Evolutionary conservation across 1,140 invertebrate genomes (phyloP).

Genomic region (Cydia splendana): DNA sequence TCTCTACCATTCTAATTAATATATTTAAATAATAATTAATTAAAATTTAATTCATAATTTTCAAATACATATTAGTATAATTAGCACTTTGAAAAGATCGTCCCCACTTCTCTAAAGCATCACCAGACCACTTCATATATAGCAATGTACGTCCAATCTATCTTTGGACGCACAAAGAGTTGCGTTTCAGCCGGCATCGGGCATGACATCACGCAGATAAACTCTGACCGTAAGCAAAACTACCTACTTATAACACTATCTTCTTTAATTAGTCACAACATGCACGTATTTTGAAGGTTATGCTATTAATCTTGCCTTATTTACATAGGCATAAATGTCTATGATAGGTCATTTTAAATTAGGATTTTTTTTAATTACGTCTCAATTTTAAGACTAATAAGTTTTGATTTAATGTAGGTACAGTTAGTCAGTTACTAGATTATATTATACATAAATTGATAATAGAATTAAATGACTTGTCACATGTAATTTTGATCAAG

Average conservation of each 20-base stretch:
- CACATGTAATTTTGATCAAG: too few relatives aligned
- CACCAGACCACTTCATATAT: constrained; percentile 9
- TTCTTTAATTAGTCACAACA: constrained; percentile 1
- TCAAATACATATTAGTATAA: background rate
- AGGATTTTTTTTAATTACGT: too few relatives aligned
- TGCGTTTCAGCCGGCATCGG: constrained; percentile 1
- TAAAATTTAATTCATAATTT: too few relatives aligned
- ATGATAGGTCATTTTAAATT: too few relatives aligned
- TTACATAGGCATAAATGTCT: background rate
- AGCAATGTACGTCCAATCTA: constrained; percentile 17
- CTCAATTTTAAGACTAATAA: too few relatives aligned
- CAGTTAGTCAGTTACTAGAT: too few relatives aligned
- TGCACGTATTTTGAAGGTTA: constrained; percentile 8
- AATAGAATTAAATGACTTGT: too few relatives aligned
- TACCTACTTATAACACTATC: background rate
- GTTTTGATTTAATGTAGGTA: too few relatives aligned
- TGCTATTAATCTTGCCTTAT: background rate
- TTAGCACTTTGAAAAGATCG: background rate
- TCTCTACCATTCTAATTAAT: background rate
- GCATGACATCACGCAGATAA: constrained; percentile 29
- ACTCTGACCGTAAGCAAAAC: constrained; percentile 23
- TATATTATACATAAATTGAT: too few relatives aligned
- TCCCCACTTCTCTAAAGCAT: background rate
- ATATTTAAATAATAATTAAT: too few relatives aligned
- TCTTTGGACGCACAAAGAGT: constrained; percentile 24